Evolutionary conservation across 2,113 vertebrate genomes (phyloP), one percentile per base, ranked within the genome.

Genomic region (Xenopus tropicalis): DNA sequence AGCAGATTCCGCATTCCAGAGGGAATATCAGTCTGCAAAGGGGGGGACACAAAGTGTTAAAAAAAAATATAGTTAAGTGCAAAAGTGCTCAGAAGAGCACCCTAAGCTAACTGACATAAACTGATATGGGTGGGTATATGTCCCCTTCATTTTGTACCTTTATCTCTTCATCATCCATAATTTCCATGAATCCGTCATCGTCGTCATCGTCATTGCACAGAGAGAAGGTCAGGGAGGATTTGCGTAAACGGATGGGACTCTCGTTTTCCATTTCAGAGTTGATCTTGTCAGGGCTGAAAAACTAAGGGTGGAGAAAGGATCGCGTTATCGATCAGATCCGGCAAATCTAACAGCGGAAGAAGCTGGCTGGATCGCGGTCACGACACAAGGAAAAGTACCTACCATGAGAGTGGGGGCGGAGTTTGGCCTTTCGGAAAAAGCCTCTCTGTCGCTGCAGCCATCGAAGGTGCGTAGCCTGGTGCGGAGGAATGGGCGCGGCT

Each of bases 401-500:
- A 96, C 95, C 93, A 94, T 91, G 72, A 98, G 87, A 14, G 91
- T 80, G 0, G 94, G 95, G 0, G 94, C 94, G 0, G 95, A 98
- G 85, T 76, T 87, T 1, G 92, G 92, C 1, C 94, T 89, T 46
- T 80, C 78, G 29, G 91, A 82, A 4, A 93, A 92, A 8, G 84
- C 74, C 1, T 93, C 91, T 79, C 84, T 91, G 17, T 79, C 52
- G 0, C 69, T 79, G 1, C 76, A 72, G 51, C 83, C 74, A 57
- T 83, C 77, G 1, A 81, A 74, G 13, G 84, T 81, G 16, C 72
- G 80, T 1, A 74, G 2, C 0, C 88, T 85, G 71, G 77, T 72
- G 16, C 89, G 83, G 0, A 85, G 83, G 1, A 62, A 81, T 0
- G 91, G 92, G 23, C 84, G 78, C 79, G 96, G 95, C 74, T 93